Evolutionary conservation across 2,888 invertebrate genomes (phyloP).

Genomic region (Brachyopa scutellaris): DNA sequence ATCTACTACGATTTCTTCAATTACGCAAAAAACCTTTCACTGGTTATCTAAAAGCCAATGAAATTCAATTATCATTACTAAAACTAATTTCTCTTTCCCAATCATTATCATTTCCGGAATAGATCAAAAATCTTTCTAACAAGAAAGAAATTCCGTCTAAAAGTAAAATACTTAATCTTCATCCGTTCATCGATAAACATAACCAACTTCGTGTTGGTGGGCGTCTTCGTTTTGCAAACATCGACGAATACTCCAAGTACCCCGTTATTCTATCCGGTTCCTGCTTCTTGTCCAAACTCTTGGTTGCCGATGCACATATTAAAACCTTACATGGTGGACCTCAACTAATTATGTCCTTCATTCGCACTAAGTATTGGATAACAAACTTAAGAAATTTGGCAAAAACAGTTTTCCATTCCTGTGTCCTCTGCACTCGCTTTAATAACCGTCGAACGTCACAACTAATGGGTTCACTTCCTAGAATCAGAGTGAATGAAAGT

Average conservation of each 20-base stretch:
- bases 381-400: slow-evolving; percentile 5
- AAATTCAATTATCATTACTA: not conserved
- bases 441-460: slow-evolving; percentile 14
- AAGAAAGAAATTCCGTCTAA: not conserved
- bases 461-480: slow-evolving; percentile 57
- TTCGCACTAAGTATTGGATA: slow-evolving; percentile 35
- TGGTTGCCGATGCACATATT: no score
- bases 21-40: not conserved
- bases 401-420: slow-evolving; percentile 4
- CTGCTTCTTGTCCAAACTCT: slow-evolving; percentile 30
- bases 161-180: not conserved
- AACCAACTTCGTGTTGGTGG: no score
- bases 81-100: not conserved
- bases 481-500: slow-evolving; percentile 22
- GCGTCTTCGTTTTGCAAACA: slow-evolving; percentile 29
- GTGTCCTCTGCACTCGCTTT: slow-evolving; percentile 1
- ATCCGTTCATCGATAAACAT: slow-evolving; percentile 36
- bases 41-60: no score
- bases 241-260: slow-evolving; percentile 15
- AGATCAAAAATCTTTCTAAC: not conserved
- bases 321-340: slow-evolving; percentile 28
- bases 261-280: slow-evolving; percentile 35
- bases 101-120: not conserved
- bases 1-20: not conserved
- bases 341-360: slow-evolving; percentile 32